phyloP scores from a whole-genome alignment of 2,113 vertebrate species.

The Merops nubicus region DNA sequence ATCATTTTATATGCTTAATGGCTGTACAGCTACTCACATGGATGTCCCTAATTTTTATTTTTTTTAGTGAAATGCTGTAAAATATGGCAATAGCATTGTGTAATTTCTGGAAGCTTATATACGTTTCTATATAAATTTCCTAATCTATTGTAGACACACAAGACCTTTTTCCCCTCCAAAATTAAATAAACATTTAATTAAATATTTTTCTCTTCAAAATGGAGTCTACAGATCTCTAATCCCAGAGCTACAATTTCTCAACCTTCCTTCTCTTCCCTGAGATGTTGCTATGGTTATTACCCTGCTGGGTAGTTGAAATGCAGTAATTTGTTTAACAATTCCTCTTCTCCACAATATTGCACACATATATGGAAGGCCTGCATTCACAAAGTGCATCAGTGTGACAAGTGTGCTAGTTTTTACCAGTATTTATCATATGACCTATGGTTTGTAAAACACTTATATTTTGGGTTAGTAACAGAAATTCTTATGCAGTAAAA shows the following conservation, averaged over 20 bases:
- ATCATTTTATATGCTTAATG: neutral
- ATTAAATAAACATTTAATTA: constrained; percentile 63
- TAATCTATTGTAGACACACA: neutral
- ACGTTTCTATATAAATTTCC: neutral
- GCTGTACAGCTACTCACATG: neutral
- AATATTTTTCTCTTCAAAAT: constrained; percentile 33
- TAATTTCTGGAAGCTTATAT: neutral
- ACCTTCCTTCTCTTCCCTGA: neutral
- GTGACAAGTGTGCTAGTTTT: neutral
- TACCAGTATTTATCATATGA: constrained; percentile 5
- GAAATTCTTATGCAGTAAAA: neutral
- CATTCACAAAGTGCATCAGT: neutral
- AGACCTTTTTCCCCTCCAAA: neutral
- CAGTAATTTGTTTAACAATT: constrained; percentile 48
- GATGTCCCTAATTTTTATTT: neutral
- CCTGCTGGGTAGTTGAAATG: constrained; percentile 44
- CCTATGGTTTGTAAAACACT: constrained; percentile 2
- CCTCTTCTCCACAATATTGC: neutral
- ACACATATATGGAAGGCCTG: neutral
- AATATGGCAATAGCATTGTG: neutral
- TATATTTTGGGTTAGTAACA: neutral
- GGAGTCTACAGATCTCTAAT: constrained; percentile 34
- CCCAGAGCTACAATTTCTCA: constrained; percentile 32
- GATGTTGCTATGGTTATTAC: constrained; percentile 67
- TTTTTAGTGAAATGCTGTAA: neutral